Percentiles rank a stretch among this genome's conserved stretches.
These are phyloP conservation scores for Coremacera marginata DNA, from an alignment of 2,888 invertebrate genomes.

Conservation along the genomic window DNA sequence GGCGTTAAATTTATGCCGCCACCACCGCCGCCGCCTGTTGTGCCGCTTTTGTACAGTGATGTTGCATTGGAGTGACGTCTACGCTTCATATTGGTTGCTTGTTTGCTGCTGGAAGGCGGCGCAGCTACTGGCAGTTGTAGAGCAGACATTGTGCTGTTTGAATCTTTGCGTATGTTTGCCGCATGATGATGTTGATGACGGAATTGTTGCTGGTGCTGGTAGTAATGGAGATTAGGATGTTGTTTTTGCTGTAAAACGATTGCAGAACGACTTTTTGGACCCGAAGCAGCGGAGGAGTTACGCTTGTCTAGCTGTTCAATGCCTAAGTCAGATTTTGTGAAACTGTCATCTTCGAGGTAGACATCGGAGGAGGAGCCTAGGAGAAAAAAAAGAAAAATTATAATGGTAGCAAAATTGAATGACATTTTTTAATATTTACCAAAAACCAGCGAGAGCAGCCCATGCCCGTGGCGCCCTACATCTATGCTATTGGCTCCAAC, in stretches of 20 bases:
- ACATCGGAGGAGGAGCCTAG: slow-evolving; percentile 67
- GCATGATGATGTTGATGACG: slow-evolving; percentile 50
- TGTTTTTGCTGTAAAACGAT: slow-evolving; percentile 49
- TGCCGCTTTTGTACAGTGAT: slow-evolving; percentile 56
- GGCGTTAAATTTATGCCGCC: neutral
- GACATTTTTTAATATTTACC: slow-evolving; percentile 47
- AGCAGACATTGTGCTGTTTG: slow-evolving; percentile 75
- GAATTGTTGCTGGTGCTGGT: slow-evolving; percentile 45
- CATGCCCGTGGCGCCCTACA: slow-evolving; percentile 51
- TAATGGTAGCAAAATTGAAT: neutral
- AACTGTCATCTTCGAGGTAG: slow-evolving; percentile 67
- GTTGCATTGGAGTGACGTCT: slow-evolving; percentile 70
- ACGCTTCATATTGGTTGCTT: slow-evolving; percentile 58
- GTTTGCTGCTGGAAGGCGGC: slow-evolving; percentile 42
- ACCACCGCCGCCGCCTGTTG: neutral
- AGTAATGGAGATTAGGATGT: slow-evolving; percentile 44
- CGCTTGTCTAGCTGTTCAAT: slow-evolving; percentile 63
- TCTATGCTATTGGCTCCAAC: slow-evolving; percentile 49
- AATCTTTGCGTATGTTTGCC: slow-evolving; percentile 73
- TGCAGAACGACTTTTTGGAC: slow-evolving; percentile 41
- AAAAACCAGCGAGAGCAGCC: slow-evolving; percentile 61
- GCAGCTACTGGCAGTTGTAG: slow-evolving; percentile 71
- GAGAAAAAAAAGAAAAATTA: neutral
- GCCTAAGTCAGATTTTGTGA: slow-evolving; percentile 68
- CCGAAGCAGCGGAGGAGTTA: slow-evolving; percentile 33